Evolutionary conservation across 2,888 invertebrate species (phyloP).

Genomic region (Chrysotoxum bicinctum): DNA sequence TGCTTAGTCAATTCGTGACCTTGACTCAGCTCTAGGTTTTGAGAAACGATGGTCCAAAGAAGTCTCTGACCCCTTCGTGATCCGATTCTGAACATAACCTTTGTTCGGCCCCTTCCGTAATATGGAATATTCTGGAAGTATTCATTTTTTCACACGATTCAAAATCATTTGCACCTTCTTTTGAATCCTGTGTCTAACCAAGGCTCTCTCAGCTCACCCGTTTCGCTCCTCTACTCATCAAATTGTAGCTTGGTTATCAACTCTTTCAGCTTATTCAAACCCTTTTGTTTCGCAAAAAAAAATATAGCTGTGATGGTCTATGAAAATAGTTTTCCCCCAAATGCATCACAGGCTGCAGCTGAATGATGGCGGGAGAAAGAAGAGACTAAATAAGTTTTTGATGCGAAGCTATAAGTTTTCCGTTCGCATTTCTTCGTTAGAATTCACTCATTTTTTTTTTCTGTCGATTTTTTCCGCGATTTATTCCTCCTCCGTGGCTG

Average conservation of each 20-base stretch:
- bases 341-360: neutral
- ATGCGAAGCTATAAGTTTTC: slow-evolving; percentile 30
- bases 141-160: too few species aligned
- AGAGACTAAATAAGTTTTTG: slow-evolving; percentile 21
- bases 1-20: too few species aligned
- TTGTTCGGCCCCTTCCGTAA: too few species aligned
- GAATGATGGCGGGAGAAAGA: neutral
- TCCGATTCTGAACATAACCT: too few species aligned
- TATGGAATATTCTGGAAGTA: too few species aligned
- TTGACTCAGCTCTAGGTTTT: too few species aligned
- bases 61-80: too few species aligned
- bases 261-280: slow-evolving; percentile 51
- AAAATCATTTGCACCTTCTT: too few species aligned
- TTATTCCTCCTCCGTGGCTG: slow-evolving; percentile 50
- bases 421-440: slow-evolving; percentile 22
- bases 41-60: too few species aligned
- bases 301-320: slow-evolving; percentile 29
- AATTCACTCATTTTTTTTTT: slow-evolving; percentile 29
- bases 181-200: neutral
- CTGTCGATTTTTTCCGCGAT: slow-evolving; percentile 57
- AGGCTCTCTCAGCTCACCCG: neutral
- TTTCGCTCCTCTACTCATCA: slow-evolving; percentile 22
- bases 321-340: slow-evolving; percentile 37
- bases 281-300: slow-evolving; percentile 30
- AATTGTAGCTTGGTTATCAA: slow-evolving; percentile 45